Evolutionary conservation across 2,888 invertebrate genomes (phyloP), one percentile per base, ranked within the genome.

Genomic region (Ichneumoninae sp.): DNA sequence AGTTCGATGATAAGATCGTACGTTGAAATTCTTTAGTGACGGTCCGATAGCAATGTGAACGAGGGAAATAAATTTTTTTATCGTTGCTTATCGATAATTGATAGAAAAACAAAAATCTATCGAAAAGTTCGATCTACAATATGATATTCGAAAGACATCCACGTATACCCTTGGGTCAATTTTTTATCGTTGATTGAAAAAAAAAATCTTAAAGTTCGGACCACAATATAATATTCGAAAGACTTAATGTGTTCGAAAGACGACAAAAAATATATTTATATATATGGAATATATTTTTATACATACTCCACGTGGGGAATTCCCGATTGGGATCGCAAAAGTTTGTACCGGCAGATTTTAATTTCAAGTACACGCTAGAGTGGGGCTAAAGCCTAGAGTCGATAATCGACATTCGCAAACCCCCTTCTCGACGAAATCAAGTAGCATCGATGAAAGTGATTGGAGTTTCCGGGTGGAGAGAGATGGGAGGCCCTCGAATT

Each of bases 321-420:
- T 47, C 3, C 0, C 16, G 13, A 16, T 47, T 16, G 4, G 44
- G 3, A 47, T 47, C 44, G 16, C 44, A 47, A 16, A 47, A 47
- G 44, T 13, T 47, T 47, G 1, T 10, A 10, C 44, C 44, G 16
- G 16, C 44, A 4, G 44, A 47, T 57, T 26, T 57, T 57, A 22
- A 13, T 57, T 57, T 26, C 22, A 57, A 57, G 22, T 13, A 57
- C 26, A 26, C 57, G 26, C 0, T 26, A 57, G 26, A 57, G 57
- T 3, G 54, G 22, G n/a, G 33, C 19, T 22, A 69, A 8, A 47
- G 16, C 44, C 44, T 47, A 16, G 68, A 60, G 54, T 40, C 54
- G 57, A 68, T 77, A 57, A 77, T 74, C 76, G 68, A 68, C n/a
- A 54, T 78, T 50, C 63, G 71, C 40, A 10, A 78, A 73, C 60